Evolutionary conservation across 2,797 vertebrate species (phyloP), one percentile per base, ranked within the genome.

Genomic region (Malurus leucopterus): DNA sequence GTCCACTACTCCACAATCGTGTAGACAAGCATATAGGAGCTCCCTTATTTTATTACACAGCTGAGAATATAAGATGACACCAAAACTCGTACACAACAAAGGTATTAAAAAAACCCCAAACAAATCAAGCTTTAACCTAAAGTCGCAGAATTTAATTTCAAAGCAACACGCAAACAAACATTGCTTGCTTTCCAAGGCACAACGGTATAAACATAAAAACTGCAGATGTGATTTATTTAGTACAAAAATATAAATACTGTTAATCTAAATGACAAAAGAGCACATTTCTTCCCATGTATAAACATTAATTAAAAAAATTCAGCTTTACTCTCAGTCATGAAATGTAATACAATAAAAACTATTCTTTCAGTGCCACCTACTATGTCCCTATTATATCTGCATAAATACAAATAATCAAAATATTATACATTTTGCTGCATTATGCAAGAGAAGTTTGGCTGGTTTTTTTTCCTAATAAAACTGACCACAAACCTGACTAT

Each of bases 191-290:
- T 70, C 70, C 62, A 89, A 95, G 93, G 89, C 94, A 93, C 85
- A 86, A 21, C 0, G 38, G 61, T 70, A 54, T 51, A 88, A 89
- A 87, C 43, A 67, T 7, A 58, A 58, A 78, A 73, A 24, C 9
- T 38, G 29, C 23, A 81, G 40, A 44, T 21, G 13, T 1, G 1
- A n/a, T 16, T 27, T 34, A 54, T 89, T 88, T 88, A 70, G 81
- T 93, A 91, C 57, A 91, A 93, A 93, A 93, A 92, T 78, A 93
- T 15, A 92, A 89, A 89, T 51, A 58, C 29, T n/a, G n/a, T 82
- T 49, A 75, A 61, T 61, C 71, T 70, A 51, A 78, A 50, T 57
- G 32, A 73, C 53, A 93, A 89, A 86, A 3, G 20, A 75, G 26
- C n/a, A 70, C 23, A 44, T 73, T 82, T 83, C 34, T 36, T 51